Evolutionary conservation across 1,140 invertebrate genomes (phyloP).

Genomic region (Halyomorpha halys): DNA sequence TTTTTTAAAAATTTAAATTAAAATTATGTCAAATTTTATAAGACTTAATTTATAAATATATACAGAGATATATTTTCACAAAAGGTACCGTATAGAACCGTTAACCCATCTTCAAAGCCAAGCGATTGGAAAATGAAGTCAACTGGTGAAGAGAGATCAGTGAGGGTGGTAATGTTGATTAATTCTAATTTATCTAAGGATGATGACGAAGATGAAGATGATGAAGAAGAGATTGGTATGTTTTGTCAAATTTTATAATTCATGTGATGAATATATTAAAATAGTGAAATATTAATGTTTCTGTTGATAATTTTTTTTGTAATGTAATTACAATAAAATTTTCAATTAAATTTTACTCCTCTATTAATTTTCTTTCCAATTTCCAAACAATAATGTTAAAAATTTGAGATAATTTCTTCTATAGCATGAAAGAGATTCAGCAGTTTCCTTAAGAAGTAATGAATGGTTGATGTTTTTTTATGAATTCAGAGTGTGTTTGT

Average conservation of each 20-base stretch:
- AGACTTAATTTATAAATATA: background rate
- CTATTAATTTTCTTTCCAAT: too few relatives aligned
- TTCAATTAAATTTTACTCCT: too few relatives aligned
- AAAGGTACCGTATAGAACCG: conserved; percentile 42
- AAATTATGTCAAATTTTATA: conserved; percentile 8
- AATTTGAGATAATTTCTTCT: too few relatives aligned
- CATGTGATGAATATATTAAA: too few relatives aligned
- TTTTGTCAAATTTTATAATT: background rate
- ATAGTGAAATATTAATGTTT: too few relatives aligned
- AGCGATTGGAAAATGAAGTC: conserved; percentile 45
- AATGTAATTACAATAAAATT: too few relatives aligned
- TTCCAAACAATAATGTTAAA: too few relatives aligned
- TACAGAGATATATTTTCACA: background rate
- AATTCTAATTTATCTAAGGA: conserved; percentile 41
- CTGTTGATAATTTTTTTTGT: too few relatives aligned
- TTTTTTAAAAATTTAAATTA: background rate
- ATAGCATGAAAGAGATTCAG: too few relatives aligned
- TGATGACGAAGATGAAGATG: conserved; percentile 38
- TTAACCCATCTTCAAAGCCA: conserved; percentile 46
- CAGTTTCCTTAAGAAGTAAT: too few relatives aligned
- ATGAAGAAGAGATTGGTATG: conserved; percentile 39
- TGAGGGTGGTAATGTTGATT: conserved; percentile 43
- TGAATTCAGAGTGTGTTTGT: too few relatives aligned
- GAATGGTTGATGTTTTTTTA: too few relatives aligned
- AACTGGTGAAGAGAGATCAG: conserved; percentile 40